phyloP scores from a whole-genome alignment of 2,888 invertebrate species.

The Mylabris sibirica region DNA sequence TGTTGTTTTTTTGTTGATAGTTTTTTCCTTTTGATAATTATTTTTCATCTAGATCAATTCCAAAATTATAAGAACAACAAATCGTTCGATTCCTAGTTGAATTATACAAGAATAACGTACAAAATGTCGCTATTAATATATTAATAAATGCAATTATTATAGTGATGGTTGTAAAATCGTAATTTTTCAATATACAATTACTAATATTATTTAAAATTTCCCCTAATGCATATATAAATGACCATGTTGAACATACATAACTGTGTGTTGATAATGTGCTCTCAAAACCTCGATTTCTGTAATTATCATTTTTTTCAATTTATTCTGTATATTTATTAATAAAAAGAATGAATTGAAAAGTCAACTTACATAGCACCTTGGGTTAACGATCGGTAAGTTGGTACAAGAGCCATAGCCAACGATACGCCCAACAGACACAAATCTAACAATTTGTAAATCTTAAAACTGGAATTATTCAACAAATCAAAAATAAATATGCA shows the following conservation, averaged over 20 bases:
- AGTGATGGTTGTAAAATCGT: conserved; percentile 16
- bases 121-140: conserved; percentile 17
- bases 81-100: conserved; percentile 14
- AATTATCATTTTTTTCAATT: conserved; percentile 4
- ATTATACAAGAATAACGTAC: conserved; percentile 19
- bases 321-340: no score
- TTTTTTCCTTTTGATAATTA: not conserved
- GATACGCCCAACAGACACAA: conserved; percentile 18
- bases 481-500: conserved; percentile 5
- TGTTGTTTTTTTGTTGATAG: not conserved
- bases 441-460: conserved; percentile 14
- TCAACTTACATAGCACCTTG: conserved; percentile 23
- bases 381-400: conserved; percentile 24
- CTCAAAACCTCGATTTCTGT: conserved; percentile 23
- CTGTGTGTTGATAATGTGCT: conserved; percentile 25
- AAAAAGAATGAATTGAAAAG: not conserved
- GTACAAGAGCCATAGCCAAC: conserved; percentile 25
- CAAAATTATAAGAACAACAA: conserved; percentile 23
- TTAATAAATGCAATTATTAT: conserved; percentile 16
- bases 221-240: conserved; percentile 23
- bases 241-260: conserved; percentile 23
- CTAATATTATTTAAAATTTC: conserved; percentile 19
- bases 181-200: conserved; percentile 9
- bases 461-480: conserved; percentile 1
- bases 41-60: conserved; percentile 22